A percentile compares a stretch with the other conserved stretches of the same genome.
phyloP scores from a whole-genome alignment of 2,113 vertebrate species.

The Ploceus nigricollis region DNA sequence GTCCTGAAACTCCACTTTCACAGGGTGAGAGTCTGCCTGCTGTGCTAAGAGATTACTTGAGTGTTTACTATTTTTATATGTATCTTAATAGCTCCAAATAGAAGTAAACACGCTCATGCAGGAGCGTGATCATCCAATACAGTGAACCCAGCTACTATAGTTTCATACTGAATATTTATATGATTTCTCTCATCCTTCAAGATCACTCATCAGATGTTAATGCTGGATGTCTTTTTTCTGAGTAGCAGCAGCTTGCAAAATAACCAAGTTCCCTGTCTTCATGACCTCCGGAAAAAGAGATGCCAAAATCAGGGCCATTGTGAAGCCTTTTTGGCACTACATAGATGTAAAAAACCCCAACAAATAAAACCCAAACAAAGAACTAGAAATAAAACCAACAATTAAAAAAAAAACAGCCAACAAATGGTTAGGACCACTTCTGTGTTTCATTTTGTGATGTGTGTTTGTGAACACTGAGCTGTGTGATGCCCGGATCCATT shows the following conservation, averaged over 20 bases:
- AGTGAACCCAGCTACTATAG: neutral
- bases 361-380: neutral
- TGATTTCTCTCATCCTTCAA: neutral
- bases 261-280: neutral
- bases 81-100: neutral
- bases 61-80: neutral
- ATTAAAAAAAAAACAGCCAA: neutral
- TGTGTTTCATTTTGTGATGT: neutral
- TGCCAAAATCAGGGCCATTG: neutral
- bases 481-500: accelerated
- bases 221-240: neutral
- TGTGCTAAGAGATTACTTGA: neutral
- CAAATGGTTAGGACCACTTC: neutral
- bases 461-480: neutral
- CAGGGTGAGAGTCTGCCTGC: neutral
- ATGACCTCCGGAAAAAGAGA: neutral
- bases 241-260: neutral
- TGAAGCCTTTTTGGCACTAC: neutral
- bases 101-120: neutral
- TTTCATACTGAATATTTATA: neutral
- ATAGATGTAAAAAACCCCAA: neutral
- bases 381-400: neutral
- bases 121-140: neutral
- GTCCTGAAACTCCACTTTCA: neutral
- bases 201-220: neutral